Evolutionary conservation across 2,113 vertebrate species (phyloP).

Genomic region (Camelus dromedarius): DNA sequence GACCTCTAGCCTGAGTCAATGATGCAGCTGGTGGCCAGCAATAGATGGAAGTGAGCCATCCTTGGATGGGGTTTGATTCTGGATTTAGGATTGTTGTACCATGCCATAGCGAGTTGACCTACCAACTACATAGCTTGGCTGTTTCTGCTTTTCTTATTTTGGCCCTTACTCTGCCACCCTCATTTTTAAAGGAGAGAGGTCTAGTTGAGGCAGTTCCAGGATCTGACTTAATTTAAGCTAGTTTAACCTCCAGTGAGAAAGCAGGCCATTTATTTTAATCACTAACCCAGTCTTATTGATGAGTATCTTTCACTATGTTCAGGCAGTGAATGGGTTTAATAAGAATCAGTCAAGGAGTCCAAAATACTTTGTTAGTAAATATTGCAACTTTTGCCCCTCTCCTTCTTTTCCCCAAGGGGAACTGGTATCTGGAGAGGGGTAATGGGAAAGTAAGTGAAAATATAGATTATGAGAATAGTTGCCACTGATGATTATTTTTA

Average conservation of each 20-base stretch:
- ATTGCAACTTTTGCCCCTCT: background rate
- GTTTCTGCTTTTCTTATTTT: constrained; percentile 55
- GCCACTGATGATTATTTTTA: constrained; percentile 15
- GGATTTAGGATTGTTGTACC: background rate
- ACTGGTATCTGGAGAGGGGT: background rate
- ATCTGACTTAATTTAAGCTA: constrained; percentile 19
- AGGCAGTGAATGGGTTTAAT: background rate
- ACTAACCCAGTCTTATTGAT: background rate
- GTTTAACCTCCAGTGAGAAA: constrained; percentile 35
- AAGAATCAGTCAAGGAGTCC: background rate
- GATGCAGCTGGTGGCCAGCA: background rate
- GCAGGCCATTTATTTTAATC: background rate
- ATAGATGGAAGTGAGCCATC: background rate
- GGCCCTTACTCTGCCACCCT: background rate
- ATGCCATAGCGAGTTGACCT: background rate
- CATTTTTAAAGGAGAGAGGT: constrained; percentile 46
- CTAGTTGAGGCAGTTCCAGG: background rate
- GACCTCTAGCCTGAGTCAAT: background rate
- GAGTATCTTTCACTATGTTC: background rate
- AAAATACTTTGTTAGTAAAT: constrained; percentile 51
- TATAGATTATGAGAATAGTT: background rate
- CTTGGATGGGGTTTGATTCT: background rate
- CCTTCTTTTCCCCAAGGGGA: background rate
- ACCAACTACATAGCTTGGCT: background rate
- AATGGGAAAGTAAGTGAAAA: background rate